Evolutionary conservation across 2,113 vertebrate genomes (phyloP).

Genomic region (Erythrocercus mccallii): DNA sequence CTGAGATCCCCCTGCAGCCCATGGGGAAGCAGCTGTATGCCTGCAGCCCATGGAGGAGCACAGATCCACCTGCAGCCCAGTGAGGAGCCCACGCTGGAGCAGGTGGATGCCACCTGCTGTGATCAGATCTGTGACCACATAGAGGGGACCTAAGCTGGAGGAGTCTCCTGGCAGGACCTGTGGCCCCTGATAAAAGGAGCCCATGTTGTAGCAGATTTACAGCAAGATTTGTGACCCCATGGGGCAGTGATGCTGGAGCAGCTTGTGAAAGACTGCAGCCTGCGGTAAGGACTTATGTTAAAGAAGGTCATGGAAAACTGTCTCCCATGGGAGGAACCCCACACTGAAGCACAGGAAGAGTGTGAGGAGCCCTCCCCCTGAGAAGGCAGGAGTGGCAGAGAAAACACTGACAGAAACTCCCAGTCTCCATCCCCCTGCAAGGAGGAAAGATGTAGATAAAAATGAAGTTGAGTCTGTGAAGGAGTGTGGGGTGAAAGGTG

Average conservation of each 20-base stretch:
- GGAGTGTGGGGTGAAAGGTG: not conserved
- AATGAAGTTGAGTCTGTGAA: not conserved
- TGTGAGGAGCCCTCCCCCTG: not conserved
- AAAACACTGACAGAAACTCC: not conserved
- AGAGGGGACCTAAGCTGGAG: not conserved
- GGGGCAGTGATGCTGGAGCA: rapidly evolving
- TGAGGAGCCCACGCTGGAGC: rapidly evolving
- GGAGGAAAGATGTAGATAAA: not conserved
- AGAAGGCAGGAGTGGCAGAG: not conserved
- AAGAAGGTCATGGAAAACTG: not conserved
- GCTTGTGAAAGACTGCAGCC: not conserved
- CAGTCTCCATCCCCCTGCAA: rapidly evolving
- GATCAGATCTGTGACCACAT: not conserved
- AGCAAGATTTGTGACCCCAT: too few relatives aligned
- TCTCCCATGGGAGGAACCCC: not conserved
- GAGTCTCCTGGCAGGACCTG: not conserved
- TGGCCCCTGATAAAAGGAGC: not conserved
- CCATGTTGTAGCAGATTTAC: rapidly evolving
- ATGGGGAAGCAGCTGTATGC: too few relatives aligned
- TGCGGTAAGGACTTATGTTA: not conserved
- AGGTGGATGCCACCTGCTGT: not conserved
- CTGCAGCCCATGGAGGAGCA: not conserved
- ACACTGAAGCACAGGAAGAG: not conserved
- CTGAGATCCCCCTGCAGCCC: not conserved
- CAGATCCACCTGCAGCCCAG: rapidly evolving